Conservation (phyloP, 2,113 vertebrate genomes). For the Athene cunicularia region DNA sequence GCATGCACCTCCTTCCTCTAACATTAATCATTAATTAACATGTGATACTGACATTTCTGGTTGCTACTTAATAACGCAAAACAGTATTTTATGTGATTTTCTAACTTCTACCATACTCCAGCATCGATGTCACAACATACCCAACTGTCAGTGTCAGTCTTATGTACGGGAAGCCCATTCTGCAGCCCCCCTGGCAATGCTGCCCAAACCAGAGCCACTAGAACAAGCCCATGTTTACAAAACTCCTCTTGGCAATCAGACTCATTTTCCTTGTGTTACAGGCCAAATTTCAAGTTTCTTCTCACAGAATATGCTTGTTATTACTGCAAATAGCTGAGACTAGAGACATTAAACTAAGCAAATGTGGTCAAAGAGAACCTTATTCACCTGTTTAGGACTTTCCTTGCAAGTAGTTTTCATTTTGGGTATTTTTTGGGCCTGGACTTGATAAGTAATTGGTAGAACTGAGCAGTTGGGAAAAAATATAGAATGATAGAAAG, state of each 20-base stretch:
- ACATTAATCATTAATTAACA: slow-evolving; percentile 62
- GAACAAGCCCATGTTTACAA: neutral
- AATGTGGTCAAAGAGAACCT: neutral
- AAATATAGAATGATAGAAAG: neutral
- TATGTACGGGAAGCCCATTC: neutral
- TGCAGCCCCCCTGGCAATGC: neutral
- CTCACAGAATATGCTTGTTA: neutral
- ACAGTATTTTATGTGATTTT: neutral
- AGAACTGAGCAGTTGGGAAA: neutral
- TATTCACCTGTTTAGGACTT: neutral
- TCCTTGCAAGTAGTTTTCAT: neutral
- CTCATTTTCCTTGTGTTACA: neutral
- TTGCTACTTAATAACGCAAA: slow-evolving; percentile 29
- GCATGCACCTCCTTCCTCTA: slow-evolving; percentile 49
- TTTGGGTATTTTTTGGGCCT: neutral
- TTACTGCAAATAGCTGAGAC: neutral
- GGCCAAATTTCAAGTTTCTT: neutral
- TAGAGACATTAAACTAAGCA: neutral
- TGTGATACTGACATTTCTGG: slow-evolving; percentile 56
- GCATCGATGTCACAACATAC: neutral
- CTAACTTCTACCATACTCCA: neutral
- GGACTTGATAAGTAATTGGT: neutral
- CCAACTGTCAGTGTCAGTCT: neutral
- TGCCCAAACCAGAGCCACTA: neutral
- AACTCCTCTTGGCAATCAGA: neutral